These are phyloP conservation scores for Ceratina australensis DNA, from an alignment of 1,140 invertebrate genomes.

Conservation along the genomic window DNA sequence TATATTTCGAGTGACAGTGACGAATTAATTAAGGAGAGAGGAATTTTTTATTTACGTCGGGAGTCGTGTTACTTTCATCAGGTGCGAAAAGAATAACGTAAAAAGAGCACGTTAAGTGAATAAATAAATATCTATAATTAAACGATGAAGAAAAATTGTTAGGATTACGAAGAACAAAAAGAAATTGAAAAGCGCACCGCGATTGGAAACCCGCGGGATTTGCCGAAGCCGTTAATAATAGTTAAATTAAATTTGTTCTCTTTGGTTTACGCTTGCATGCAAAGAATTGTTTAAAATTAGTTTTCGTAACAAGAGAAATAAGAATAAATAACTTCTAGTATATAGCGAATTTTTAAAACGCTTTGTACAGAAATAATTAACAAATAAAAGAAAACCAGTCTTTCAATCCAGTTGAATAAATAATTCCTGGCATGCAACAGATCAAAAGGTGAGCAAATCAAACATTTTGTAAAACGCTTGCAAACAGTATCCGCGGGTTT, in stretches of 20 bases:
- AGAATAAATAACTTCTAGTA: not conserved
- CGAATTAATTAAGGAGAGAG: not conserved
- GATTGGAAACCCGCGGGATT: not conserved
- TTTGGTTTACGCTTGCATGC: constrained; percentile 2
- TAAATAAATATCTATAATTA: constrained; percentile 28
- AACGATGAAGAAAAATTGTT: not conserved
- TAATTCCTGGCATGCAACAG: not conserved
- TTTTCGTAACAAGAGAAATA: not conserved
- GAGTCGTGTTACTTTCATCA: constrained; percentile 16
- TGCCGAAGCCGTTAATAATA: not conserved
- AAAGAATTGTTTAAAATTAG: not conserved
- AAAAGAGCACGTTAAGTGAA: constrained; percentile 22
- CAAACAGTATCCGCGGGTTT: not conserved
- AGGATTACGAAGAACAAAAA: not conserved
- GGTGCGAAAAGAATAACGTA: not conserved
- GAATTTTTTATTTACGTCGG: not conserved
- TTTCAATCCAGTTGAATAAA: not conserved
- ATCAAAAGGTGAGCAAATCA: not conserved
- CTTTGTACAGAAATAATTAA: constrained; percentile 1
- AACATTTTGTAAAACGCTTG: not conserved
- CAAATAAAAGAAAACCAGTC: not conserved
- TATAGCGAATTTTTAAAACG: not conserved
- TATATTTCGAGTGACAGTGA: not conserved
- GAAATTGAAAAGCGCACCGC: constrained; percentile 17
- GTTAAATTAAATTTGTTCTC: not conserved